Base-by-base conservation (phyloP, 2,797 vertebrate genomes). In the Sebastiscus albofasciatus region DNA sequence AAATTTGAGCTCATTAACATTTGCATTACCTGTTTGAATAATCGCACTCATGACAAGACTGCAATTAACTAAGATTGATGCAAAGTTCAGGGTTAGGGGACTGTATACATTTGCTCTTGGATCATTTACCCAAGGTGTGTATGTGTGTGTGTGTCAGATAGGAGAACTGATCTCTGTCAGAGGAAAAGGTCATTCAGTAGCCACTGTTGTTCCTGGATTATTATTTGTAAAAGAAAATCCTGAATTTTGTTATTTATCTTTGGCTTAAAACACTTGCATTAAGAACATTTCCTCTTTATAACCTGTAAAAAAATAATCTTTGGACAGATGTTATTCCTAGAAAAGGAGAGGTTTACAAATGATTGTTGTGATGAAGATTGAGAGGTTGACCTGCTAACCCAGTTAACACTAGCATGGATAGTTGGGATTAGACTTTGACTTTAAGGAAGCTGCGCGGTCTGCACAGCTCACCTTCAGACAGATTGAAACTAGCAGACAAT, bases 1-100 rank as follows among this genome's bases (percentile, higher is more conserved):
- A 97, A 98, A 99, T 98, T 93, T 95, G 95, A 95, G 95, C 96
- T 98, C 97, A 98, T 99, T 99, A 98, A 98, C 98, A 98, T 99
- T 98, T 98, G 97, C 97, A 97, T 97, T 97, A 98, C 97, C 97
- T 98, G 97, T 98, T 98, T 97, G 97, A 98, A 98, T 98, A 98
- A 98, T 98, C 97, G 90, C 95, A 90, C 96, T 95, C 96, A 96
- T 98, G 97, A 98, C 98, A 98, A 97, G 97, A 95, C 96, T 96
- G 97, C 97, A 98, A 99, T 99, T 98, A 98, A 97, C 96, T 96
- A 97, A 98, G 98, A 98, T 98, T 97, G 97, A 98, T 98, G 97
- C 97, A 97, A 97, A 98, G 97, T 97, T 98, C 97, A 98, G 96
- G 96, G 96, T 96, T 96, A 97, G 96, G 89, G 58, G 90, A 93